Conservation (phyloP, 2,888 invertebrate species). For the Pelosia muscerda region DNA sequence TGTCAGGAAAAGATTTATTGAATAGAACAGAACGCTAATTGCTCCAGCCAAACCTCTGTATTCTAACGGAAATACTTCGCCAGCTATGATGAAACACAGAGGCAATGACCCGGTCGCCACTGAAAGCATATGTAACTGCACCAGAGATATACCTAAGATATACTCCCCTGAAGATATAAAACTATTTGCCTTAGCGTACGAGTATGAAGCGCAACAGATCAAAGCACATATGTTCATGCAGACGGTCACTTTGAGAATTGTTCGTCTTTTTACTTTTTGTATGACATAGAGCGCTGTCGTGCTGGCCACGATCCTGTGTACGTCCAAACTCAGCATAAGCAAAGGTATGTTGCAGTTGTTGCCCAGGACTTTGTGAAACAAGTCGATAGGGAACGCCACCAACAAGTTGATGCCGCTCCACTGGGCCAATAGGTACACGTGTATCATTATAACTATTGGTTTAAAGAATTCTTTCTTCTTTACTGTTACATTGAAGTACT, state of each 20-base stretch:
- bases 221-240: conserved; percentile 63
- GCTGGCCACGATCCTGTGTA: conserved; percentile 72
- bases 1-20: conserved; percentile 68
- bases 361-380: conserved; percentile 68
- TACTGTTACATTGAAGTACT: conserved; percentile 59
- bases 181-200: conserved; percentile 56
- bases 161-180: conserved; percentile 61
- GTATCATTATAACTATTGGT: conserved; percentile 72
- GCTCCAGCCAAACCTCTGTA: conserved; percentile 87
- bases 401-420: conserved; percentile 73
- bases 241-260: conserved; percentile 65
- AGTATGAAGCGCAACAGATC: conserved; percentile 63
- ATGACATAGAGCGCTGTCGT: conserved; percentile 69
- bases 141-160: conserved; percentile 61
- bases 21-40: conserved; percentile 68
- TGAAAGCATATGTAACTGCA: conserved; percentile 81
- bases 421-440: conserved; percentile 67
- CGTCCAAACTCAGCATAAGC: conserved; percentile 68
- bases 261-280: conserved; percentile 71
- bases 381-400: conserved; percentile 67
- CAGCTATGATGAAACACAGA: conserved; percentile 89
- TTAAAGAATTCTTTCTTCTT: conserved; percentile 68
- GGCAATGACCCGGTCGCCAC: conserved; percentile 87
- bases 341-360: conserved; percentile 59
- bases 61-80: conserved; percentile 89